Evolutionary conservation across 2,888 invertebrate genomes (phyloP).

Genomic region (Cephus rjabovi): DNA sequence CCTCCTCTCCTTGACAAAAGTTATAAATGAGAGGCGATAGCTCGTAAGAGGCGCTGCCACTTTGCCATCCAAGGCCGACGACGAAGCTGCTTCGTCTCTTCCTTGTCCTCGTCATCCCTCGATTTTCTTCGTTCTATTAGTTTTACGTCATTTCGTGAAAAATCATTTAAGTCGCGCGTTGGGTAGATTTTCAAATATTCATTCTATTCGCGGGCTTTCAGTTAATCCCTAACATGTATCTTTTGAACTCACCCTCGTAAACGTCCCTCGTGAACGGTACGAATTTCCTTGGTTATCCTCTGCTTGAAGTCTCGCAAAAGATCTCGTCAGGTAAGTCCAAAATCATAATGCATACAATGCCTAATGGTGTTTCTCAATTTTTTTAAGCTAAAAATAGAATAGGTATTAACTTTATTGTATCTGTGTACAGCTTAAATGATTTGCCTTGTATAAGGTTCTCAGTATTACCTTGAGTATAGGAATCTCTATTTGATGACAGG

Average conservation of each 20-base stretch:
- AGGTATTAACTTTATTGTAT: background rate
- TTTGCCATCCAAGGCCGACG: slow-evolving; percentile 54
- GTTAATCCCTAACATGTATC: background rate
- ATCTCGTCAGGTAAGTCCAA: background rate
- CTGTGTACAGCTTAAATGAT: background rate
- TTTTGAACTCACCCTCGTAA: background rate
- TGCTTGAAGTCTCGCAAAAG: background rate
- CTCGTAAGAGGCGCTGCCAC: slow-evolving; percentile 56
- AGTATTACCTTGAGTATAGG: background rate
- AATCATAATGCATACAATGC: background rate
- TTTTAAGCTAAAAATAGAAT: background rate
- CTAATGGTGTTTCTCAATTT: background rate
- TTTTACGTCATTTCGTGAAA: background rate
- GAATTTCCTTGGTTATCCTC: background rate
- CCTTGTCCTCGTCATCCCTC: background rate
- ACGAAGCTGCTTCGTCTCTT: slow-evolving; percentile 40
- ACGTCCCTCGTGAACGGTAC: background rate
- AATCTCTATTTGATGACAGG: background rate
- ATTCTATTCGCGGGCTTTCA: too few species aligned
- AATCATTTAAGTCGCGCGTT: background rate
- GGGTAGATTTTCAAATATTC: too few species aligned
- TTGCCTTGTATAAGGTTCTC: background rate
- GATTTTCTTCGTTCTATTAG: background rate
- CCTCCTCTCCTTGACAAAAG: slow-evolving; percentile 49
- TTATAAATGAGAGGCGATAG: slow-evolving; percentile 61